Base-by-base conservation (phyloP, 23 tunicate species). In the Botrylloides violaceus region DNA sequence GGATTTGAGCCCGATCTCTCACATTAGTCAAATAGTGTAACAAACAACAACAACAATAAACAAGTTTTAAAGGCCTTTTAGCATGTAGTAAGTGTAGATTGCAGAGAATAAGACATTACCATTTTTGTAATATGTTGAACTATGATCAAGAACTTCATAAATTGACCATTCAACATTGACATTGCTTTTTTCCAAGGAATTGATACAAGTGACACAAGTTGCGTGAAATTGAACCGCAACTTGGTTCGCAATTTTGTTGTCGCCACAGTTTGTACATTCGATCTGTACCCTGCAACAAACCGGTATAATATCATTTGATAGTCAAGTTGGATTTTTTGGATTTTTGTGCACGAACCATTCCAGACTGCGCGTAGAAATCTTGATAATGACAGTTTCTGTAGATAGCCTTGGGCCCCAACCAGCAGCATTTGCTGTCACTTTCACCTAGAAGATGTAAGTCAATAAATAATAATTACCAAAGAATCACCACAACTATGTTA, bases 51-150 rank as follows among this genome's bases (percentile, higher is more conserved):
- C n/a, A n/a, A n/a, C n/a, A n/a, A n/a, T n/a, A n/a, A n/a, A n/a
- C n/a, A n/a, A n/a, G n/a, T n/a, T n/a, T n/a, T n/a, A n/a, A n/a
- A n/a, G n/a, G n/a, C n/a, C n/a, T n/a, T n/a, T n/a, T n/a, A n/a
- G n/a, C n/a, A n/a, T 21, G 1, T 58, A 37, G n/a, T 60, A 37
- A 27, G 1, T 29, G 28, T 19, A 48, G 29, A 34, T 36, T 25
- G n/a, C 26, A 0, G 1, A 7, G 1, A 12, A 49, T 1, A 1
- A n/a, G 1, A 60, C 32, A 9, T 75, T 29, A 87, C 95, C 86
- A 66, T 87, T 65, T 49, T 63, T 55, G 47, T 84, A 84, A 50
- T 77, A 84, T 2, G 92, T 71, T 33, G 25, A 56, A 47, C 76
- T 55, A 62, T 80, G 81, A 37, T 87, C 82, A 2, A 75, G 75